Evolutionary conservation across 2,888 invertebrate species (phyloP), one percentile per base, ranked within the genome.

Genomic region (Xanthorhoe spadicearia): DNA sequence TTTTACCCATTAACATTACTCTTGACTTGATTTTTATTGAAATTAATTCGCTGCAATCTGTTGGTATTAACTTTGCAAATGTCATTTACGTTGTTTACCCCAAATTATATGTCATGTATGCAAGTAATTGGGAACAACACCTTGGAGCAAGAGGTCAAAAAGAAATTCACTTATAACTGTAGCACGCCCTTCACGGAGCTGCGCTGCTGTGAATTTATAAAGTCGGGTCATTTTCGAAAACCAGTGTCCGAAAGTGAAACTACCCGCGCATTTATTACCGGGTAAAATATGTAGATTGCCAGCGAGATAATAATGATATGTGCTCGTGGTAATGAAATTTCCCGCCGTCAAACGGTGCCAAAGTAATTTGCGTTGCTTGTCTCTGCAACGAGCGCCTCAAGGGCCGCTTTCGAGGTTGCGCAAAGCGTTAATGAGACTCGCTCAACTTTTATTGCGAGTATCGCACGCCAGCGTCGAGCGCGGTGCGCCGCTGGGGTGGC

Each of bases 311-410:
- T 93, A 92, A 93, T 92, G 92, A 93, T 93, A 92, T 93, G 93
- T 93, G 92, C 92, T 90, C 86, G 90, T 92, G 92, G 92, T 92
- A 93, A 93, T 92, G 93, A 93, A 93, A 92, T 93, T 93, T 92
- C 92, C 92, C 90, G 92, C 89, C 89, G 92, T 93, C 93, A 93
- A 93, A 93, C 87, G 91, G 91, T 93, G 93, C 91, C 93, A 92
- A 90, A 92, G 93, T 92, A 92, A 92, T 92, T 93, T 92, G 93
- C 92, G 90, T 90, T 86, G 90, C 87, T 92, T 90, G 92, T 91
- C 90, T 87, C 88, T 88, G 83, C 87, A 85, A 86, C 88, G 87
- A 88, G 86, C 82, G 90, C 89, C 90, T 85, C 86, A 89, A 90
- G 92, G 92, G 92, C 90, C 92, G 87, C 93, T 92, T 92, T 92